phyloP scores from a whole-genome alignment of 2,113 vertebrate genomes.

The Ornithorhynchus anatinus region DNA sequence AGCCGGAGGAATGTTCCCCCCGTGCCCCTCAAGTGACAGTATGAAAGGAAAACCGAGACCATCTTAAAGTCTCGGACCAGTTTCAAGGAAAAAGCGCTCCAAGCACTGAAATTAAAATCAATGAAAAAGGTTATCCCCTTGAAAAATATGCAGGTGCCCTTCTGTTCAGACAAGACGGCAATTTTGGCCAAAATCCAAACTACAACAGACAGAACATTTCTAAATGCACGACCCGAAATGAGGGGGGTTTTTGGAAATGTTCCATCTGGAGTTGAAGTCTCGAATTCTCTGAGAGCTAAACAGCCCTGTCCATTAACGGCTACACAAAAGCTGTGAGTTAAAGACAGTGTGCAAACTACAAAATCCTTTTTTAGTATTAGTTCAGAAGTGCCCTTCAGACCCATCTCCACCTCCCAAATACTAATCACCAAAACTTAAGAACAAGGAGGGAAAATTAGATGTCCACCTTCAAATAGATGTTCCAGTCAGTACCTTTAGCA shows the following conservation, averaged over 20 bases:
- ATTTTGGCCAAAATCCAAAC: background rate
- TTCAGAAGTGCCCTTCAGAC: background rate
- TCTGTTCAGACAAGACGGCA: background rate
- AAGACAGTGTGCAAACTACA: background rate
- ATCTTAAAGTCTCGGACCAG: background rate
- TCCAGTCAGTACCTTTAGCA: too few relatives aligned
- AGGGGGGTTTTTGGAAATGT: background rate
- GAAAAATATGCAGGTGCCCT: background rate
- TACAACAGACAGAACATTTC: background rate
- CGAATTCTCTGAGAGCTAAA: slow-evolving; percentile 10
- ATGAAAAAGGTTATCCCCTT: background rate
- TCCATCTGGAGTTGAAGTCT: slow-evolving; percentile 21
- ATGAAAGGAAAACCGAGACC: background rate
- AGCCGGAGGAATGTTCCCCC: background rate
- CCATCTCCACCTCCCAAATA: slow-evolving; percentile 7
- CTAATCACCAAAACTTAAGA: background rate
- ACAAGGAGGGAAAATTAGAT: background rate
- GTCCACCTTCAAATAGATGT: background rate
- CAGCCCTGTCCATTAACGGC: slow-evolving; percentile 17
- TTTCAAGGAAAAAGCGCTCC: background rate
- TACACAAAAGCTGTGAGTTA: slow-evolving; percentile 19
- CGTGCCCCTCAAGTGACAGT: background rate
- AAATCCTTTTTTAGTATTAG: background rate
- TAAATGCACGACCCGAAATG: background rate
- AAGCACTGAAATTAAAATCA: background rate